A percentile compares a stretch with the other conserved stretches of the same genome.
Evolutionary conservation across 2,888 invertebrate species (phyloP).

Genomic region (Callyntrura sp.): DNA sequence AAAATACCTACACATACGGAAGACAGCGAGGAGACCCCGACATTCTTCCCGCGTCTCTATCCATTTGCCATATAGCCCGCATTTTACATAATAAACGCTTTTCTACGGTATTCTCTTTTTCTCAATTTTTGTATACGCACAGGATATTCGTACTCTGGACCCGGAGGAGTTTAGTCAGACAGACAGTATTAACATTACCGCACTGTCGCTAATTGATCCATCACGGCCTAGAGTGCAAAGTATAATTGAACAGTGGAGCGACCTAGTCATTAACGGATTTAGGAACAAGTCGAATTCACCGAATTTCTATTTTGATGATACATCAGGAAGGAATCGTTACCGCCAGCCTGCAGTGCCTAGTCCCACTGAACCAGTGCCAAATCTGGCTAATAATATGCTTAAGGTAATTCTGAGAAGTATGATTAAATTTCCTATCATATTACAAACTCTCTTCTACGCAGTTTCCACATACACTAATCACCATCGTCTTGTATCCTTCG

Average conservation of each 20-base stretch:
- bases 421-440: no score
- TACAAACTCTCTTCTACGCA: no score
- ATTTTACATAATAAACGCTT: background rate
- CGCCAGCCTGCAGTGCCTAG: conserved; percentile 59
- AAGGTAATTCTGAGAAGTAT: conserved; percentile 68
- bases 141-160: conserved; percentile 97
- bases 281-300: conserved; percentile 68
- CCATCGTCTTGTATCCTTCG: no score
- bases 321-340: conserved; percentile 63
- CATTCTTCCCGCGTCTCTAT: no score
- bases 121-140: conserved; percentile 78
- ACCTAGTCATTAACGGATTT: conserved; percentile 80
- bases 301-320: conserved; percentile 75
- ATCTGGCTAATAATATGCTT: conserved; percentile 79
- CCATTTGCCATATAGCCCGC: background rate
- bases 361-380: conserved; percentile 78
- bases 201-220: conserved; percentile 95
- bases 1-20: background rate
- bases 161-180: conserved; percentile 97
- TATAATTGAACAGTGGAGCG: conserved; percentile 91
- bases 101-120: background rate
- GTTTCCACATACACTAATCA: no score
- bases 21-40: no score
- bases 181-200: conserved; percentile 96
- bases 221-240: conserved; percentile 92